These are phyloP conservation scores for Cetoscarus ocellatus DNA, from an alignment of 2,797 vertebrate species.

Conservation along the genomic window DNA sequence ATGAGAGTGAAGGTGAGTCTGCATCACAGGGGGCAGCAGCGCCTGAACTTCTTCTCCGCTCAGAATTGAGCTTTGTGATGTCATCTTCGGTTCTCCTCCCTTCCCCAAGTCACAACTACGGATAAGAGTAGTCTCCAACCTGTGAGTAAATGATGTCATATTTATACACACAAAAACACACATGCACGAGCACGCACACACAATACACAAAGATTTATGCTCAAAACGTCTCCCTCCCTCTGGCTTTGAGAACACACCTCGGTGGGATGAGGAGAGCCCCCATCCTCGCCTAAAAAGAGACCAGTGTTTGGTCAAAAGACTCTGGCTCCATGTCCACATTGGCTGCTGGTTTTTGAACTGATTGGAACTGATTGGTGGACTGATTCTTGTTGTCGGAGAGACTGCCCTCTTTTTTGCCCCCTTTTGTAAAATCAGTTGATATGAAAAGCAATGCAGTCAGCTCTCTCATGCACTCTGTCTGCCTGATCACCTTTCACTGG, in stretches of 20 bases:
- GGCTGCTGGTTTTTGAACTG: slow-evolving; percentile 75
- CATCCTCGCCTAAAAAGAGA: slow-evolving; percentile 62
- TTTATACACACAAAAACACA: slow-evolving; percentile 79
- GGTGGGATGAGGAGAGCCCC: slow-evolving; percentile 63
- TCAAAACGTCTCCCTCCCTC: slow-evolving; percentile 85
- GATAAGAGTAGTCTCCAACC: slow-evolving; percentile 83
- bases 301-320: slow-evolving; percentile 64
- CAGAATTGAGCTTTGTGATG: slow-evolving; percentile 88
- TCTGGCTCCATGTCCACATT: slow-evolving; percentile 64
- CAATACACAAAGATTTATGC: slow-evolving; percentile 61
- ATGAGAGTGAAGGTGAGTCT: slow-evolving; percentile 76
- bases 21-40: slow-evolving; percentile 64
- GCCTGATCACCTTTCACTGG: slow-evolving; percentile 72
- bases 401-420: slow-evolving; percentile 68
- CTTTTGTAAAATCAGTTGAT: slow-evolving; percentile 82
- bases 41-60: slow-evolving; percentile 83
- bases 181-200: slow-evolving; percentile 39
- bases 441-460: slow-evolving; percentile 82
- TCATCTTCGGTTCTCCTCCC: slow-evolving; percentile 86
- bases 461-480: slow-evolving; percentile 68
- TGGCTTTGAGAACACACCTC: slow-evolving; percentile 76
- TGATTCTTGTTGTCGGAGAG: slow-evolving; percentile 70
- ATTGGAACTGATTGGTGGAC: slow-evolving; percentile 74
- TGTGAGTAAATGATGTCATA: slow-evolving; percentile 91
- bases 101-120: slow-evolving; percentile 84